Evolutionary conservation across 2,797 vertebrate species (phyloP), one percentile per base, ranked within the genome.

Genomic region (Myotis daubentonii): DNA sequence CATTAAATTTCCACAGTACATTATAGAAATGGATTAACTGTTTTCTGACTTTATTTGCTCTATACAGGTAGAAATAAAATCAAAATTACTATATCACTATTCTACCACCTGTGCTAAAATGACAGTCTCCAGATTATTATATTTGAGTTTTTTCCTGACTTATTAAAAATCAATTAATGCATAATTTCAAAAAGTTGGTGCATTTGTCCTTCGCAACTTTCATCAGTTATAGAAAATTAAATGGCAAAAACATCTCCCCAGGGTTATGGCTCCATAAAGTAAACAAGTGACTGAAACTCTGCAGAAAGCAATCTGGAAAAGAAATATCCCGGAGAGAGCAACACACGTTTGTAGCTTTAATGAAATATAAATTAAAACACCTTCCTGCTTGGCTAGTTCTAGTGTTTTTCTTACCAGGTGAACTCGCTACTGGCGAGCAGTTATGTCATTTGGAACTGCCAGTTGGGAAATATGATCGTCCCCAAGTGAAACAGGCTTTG

Each of bases 401-500:
- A 94, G 68, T 91, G 96, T 90, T 84, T 93, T 81, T 91, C 65
- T 88, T 84, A 96, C 47, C 87, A 91, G 41, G 66, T 95, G 92
- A 97, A 88, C 72, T 71, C 17, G 94, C 87, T 87, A n/a, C 71
- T 76, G 84, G 74, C 22, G 94, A 96, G 55, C 30, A 79, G 28
- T 93, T 66, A 87, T 92, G 97, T 96, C 47, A 71, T 57, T 96
- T 68, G 87, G 15, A 97, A 94, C 80, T 91, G 90, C 85, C 92
- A 95, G 92, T 72, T 41, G 47, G 94, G 70, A 94, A 96, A 96
- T 33, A 97, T 71, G 72, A 87, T 90, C 91, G 85, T 78, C 41
- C 62, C 97, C 89, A 97, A 97, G 68, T 87, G 8, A 96, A 98
- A 93, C 9, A 41, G 36, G 75, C 60, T 89, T 94, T 87, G 87